Evolutionary conservation across 2,888 invertebrate species (phyloP), one percentile per base, ranked within the genome.

Genomic region (Axea sp.): DNA sequence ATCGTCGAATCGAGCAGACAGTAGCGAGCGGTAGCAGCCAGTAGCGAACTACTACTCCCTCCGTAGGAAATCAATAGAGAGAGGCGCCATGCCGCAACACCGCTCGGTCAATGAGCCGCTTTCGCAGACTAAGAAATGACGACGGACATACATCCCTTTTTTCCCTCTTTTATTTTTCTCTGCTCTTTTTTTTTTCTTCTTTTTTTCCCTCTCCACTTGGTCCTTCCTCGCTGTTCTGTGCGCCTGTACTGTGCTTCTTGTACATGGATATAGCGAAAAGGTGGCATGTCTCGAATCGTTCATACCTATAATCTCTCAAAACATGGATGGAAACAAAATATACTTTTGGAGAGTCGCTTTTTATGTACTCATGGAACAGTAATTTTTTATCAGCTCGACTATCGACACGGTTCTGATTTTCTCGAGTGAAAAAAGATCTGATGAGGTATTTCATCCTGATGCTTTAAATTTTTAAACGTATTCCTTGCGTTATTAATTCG

Each of bases 61-160:
- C 77, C 55, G 69, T 45, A 69, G 77, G 76, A 78, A 80, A 78
- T 80, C 80, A 80, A 80, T 80, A 80, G 78, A 78, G 78, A 76
- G 62, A 77, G 75, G 77, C 75, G 77, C 75, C 75, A 68, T 76
- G 77, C 73, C 76, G 74, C 75, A 71, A 67, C 76, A 74, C 43
- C 64, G 72, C 65, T 62, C 64, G 75, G 75, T 75, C 72, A 75
- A 72, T 75, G 75, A 72, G 72, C 72, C 72, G 72, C 72, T 39
- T 64, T 53, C 55, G 64, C 67, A 67, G 62, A 72, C 72, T 68
- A 62, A 72, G 62, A 72, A 68, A 75, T 71, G 69, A 74, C 62
- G 64, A 69, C 69, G 57, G 60, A 69, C 69, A 51, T 53, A 72
- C 72, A 67, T 45, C 67, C 69, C 69, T 49, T 59, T 59, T 55